Base-by-base conservation (phyloP, 2,888 invertebrate genomes). In the Nebria salina region DNA sequence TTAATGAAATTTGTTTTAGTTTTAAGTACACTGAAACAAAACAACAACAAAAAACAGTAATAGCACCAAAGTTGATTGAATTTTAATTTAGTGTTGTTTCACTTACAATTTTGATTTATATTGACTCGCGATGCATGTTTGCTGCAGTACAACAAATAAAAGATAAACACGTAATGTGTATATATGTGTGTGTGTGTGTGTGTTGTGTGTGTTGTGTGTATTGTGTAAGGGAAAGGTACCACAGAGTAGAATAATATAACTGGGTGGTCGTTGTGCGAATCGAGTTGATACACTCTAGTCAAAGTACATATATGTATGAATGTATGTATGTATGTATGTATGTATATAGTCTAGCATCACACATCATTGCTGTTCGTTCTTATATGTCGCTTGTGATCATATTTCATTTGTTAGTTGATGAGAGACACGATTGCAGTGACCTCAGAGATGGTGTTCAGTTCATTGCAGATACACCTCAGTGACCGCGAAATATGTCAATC, bases 211-310 rank as follows among this genome's bases (percentile, higher is more conserved):
- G 34, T 34, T 34, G 34, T 34, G 34, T 34, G 34, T 34, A 4
- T 34, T 34, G 34, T 34, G 34, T 34, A 34, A 34, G 34, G 34
- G 5, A 34, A 34, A 34, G 34, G 34, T 34, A 34, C 34, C 5
- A 34, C 34, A 34, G 34, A 34, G 34, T 54, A 54, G 54, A 54
- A 54, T 54, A 54, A 11, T 13, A 54, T 8, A 54, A 54, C 54
- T 54, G 54, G 54, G 54, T 54, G 54, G 54, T 54, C 54, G 54
- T 54, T 13, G 70, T 11, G 20, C 70, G 25, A 15, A 25, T 70
- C 25, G 8, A 34, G 70, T 70, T 26, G 15, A 25, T 70, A 7
- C 70, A 70, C 70, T 70, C 70, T 66, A n/a, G 25, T 66, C 13
- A 13, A 25, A 66, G 65, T 65, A 13, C 15, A 11, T 66, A 15